A percentile compares a stretch with the other conserved stretches of the same genome.
phyloP scores from a whole-genome alignment of 2,888 invertebrate genomes.

The Byasa hedistus region DNA sequence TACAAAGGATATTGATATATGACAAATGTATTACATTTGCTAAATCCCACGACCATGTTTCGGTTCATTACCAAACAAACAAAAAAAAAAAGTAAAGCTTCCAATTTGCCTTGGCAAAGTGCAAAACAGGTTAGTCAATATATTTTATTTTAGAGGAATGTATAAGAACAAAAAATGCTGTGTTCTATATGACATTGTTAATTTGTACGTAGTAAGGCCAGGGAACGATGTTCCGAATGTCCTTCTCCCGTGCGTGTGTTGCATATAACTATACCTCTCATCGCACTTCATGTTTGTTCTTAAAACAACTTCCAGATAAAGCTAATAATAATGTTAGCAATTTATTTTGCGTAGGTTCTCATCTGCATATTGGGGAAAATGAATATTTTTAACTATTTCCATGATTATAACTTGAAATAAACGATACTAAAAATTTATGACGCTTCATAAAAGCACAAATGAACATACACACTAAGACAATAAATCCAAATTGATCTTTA shows the following conservation, averaged over 20 bases:
- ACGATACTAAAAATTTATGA: conserved; percentile 12
- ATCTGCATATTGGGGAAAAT: neutral
- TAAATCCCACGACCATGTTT: neutral
- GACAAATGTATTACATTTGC: neutral
- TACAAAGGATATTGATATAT: neutral
- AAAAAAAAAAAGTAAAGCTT: conserved; percentile 11
- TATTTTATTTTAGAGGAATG: conserved; percentile 5
- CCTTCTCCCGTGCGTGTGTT: conserved; percentile 47
- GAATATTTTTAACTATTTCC: neutral
- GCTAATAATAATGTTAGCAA: conserved; percentile 9
- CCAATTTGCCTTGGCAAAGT: conserved; percentile 11
- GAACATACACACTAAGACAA: conserved; percentile 18
- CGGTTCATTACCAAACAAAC: neutral
- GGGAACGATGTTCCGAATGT: conserved; percentile 43
- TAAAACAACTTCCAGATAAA: conserved; percentile 20
- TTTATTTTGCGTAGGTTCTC: neutral
- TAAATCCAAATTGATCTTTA: conserved; percentile 16
- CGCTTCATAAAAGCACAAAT: conserved; percentile 1
- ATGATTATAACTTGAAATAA: neutral
- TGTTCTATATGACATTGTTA: conserved; percentile 44
- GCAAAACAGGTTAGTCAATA: conserved; percentile 11
- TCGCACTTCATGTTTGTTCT: conserved; percentile 11
- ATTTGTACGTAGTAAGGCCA: conserved; percentile 46
- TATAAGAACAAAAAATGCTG: conserved; percentile 33
- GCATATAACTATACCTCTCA: conserved; percentile 38